These are phyloP conservation scores for Micrasema minimum DNA, from an alignment of 1,140 invertebrate species.

Conservation along the genomic window DNA sequence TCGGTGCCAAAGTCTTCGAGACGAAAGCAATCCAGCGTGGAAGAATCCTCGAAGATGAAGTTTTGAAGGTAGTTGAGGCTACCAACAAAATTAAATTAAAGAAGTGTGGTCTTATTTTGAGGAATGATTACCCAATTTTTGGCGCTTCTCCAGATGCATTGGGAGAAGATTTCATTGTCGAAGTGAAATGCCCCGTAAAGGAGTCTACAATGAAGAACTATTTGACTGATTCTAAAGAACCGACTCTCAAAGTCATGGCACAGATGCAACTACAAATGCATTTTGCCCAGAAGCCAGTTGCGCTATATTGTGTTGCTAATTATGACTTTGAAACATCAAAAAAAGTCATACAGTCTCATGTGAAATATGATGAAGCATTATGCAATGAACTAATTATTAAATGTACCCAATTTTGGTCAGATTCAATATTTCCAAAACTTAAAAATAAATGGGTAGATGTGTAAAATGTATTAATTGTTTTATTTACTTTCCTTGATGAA, in stretches of 20 bases:
- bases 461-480: no score
- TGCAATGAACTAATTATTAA: background rate
- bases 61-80: background rate
- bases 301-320: no score
- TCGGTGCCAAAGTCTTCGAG: background rate
- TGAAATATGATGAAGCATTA: background rate
- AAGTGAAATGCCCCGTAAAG: no score
- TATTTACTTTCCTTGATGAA: no score
- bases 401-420: background rate
- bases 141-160: background rate
- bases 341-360: background rate
- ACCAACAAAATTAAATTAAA: background rate
- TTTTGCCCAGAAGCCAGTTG: background rate
- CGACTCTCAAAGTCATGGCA: no score
- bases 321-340: background rate
- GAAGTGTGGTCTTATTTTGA: background rate
- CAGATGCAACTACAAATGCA: no score
- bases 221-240: no score
- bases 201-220: no score
- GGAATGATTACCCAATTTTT: background rate
- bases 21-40: background rate
- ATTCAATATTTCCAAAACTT: no score
- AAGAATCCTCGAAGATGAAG: background rate
- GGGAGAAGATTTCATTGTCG: background rate
- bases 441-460: no score